These are phyloP conservation scores for Choreutis nemorana DNA, from an alignment of 2,888 invertebrate species.

Conservation along the genomic window DNA sequence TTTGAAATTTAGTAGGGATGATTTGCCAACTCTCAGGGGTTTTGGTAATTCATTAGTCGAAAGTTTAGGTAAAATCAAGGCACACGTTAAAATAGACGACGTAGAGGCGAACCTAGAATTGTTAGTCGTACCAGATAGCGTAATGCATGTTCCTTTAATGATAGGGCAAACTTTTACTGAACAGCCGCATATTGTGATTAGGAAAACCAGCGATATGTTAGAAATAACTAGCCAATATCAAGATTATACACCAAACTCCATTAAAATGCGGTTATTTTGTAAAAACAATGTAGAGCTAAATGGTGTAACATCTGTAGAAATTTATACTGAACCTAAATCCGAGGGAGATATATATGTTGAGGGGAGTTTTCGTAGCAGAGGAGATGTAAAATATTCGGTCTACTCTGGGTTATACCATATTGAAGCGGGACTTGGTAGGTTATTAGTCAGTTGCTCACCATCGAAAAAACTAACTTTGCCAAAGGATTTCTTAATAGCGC, in stretches of 20 bases:
- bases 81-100: constrained; percentile 6
- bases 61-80: constrained; percentile 4
- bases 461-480: no score
- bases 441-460: no score
- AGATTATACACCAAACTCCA: background rate
- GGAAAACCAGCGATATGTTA: background rate
- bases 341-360: background rate
- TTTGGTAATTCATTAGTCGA: constrained; percentile 6
- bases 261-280: background rate
- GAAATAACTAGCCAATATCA: background rate
- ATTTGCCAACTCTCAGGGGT: constrained; percentile 7
- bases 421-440: no score
- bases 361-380: no score
- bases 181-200: background rate
- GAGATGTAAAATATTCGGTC: no score
- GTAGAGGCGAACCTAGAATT: constrained; percentile 5
- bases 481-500: no score
- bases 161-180: constrained; percentile 10
- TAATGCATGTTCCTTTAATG: constrained; percentile 5
- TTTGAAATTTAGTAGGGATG: background rate
- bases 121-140: constrained; percentile 5
- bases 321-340: background rate
- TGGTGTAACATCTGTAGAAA: background rate
- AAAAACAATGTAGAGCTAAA: background rate
- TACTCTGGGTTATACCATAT: no score